Conservation (phyloP, 2,888 invertebrate species). For the Drosophila meridionalis region DNA sequence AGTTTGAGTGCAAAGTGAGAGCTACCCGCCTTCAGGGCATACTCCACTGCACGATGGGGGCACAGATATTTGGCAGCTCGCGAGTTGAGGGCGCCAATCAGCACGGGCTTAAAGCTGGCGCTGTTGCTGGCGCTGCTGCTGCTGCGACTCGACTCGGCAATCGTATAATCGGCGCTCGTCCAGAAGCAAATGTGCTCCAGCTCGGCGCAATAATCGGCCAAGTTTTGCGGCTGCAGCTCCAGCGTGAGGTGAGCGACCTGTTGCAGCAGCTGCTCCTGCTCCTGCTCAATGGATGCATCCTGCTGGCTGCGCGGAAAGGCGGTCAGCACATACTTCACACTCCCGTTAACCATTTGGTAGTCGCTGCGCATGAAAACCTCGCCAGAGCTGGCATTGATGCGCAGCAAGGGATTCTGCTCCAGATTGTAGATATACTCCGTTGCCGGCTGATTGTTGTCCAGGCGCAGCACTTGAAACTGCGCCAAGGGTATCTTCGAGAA, state of each 20-base stretch:
- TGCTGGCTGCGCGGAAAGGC: slow-evolving; percentile 67
- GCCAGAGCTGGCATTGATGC: slow-evolving; percentile 81
- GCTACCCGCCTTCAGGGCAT: slow-evolving; percentile 82
- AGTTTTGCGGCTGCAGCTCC: slow-evolving; percentile 75
- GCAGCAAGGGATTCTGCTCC: slow-evolving; percentile 75
- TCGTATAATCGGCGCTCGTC: slow-evolving; percentile 78
- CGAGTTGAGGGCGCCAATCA: slow-evolving; percentile 85
- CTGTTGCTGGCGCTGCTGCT: slow-evolving; percentile 8
- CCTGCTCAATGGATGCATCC: background rate
- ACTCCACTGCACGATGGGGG: slow-evolving; percentile 85
- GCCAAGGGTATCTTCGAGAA: slow-evolving; percentile 84
- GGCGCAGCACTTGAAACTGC: slow-evolving; percentile 82
- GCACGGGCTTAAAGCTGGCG: slow-evolving; percentile 62
- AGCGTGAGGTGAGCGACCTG: slow-evolving; percentile 81
- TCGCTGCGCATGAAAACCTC: slow-evolving; percentile 82
- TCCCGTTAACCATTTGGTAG: slow-evolving; percentile 68
- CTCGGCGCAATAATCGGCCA: slow-evolving; percentile 76
- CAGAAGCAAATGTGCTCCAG: slow-evolving; percentile 83
- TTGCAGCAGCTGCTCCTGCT: slow-evolving; percentile 49
- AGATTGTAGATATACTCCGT: slow-evolving; percentile 81
- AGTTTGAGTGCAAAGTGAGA: slow-evolving; percentile 84
- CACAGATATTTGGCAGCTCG: slow-evolving; percentile 85
- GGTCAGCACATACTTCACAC: slow-evolving; percentile 76
- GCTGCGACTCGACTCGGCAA: slow-evolving; percentile 71
- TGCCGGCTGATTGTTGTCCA: slow-evolving; percentile 71